Evolutionary conservation across 1,140 invertebrate species (phyloP).

Genomic region (Drosophila kanapiae): DNA sequence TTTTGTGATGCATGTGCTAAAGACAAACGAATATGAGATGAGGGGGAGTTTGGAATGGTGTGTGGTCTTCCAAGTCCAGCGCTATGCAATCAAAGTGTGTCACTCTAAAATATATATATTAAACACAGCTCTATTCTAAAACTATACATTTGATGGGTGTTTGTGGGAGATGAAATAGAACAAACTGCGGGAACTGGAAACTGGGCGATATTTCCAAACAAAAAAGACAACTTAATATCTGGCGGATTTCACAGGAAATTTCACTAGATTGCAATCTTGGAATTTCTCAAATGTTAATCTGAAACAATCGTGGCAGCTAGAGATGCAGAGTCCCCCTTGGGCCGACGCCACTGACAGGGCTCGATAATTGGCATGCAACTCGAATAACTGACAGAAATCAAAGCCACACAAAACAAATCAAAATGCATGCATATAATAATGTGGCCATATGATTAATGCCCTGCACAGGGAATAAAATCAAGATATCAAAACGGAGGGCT

Average conservation of each 20-base stretch:
- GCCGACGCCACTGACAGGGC: slow-evolving; percentile 5
- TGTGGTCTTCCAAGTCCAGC: slow-evolving; percentile 25
- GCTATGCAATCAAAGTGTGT: slow-evolving; percentile 36
- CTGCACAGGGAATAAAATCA: slow-evolving; percentile 72
- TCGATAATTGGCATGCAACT: slow-evolving; percentile 76
- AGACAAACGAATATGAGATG: slow-evolving; percentile 71
- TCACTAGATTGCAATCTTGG: slow-evolving; percentile 13
- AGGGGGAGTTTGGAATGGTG: slow-evolving; percentile 23
- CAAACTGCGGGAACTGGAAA: slow-evolving; percentile 9
- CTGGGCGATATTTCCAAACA: background rate
- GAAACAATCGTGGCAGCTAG: background rate
- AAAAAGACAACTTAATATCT: slow-evolving; percentile 11
- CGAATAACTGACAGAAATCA: slow-evolving; percentile 66
- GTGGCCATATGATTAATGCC: slow-evolving; percentile 71
- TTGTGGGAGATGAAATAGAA: slow-evolving; percentile 33
- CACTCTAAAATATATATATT: slow-evolving; percentile 16
- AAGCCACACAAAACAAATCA: slow-evolving; percentile 79
- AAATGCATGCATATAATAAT: slow-evolving; percentile 64
- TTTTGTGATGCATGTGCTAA: slow-evolving; percentile 79
- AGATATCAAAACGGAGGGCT: slow-evolving; percentile 78
- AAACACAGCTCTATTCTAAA: background rate
- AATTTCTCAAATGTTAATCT: slow-evolving; percentile 8
- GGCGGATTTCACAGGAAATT: slow-evolving; percentile 5
- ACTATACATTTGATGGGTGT: slow-evolving; percentile 19
- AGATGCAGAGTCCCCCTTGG: slow-evolving; percentile 13